phyloP scores from a whole-genome alignment of 2,797 vertebrate species.

The Dicrostonyx torquatus region DNA sequence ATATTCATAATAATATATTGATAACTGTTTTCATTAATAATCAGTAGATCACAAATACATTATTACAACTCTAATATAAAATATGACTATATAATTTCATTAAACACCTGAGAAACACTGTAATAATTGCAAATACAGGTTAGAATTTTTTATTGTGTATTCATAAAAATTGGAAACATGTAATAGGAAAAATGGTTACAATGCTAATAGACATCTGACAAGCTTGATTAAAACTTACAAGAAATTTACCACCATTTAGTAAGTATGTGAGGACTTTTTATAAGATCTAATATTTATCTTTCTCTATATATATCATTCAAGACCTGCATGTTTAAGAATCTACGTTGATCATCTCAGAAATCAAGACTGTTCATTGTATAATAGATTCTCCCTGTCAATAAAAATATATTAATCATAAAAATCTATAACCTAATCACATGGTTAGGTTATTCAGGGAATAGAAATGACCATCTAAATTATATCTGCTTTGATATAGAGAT shows the following conservation, averaged over 20 bases:
- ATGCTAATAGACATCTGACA: neutral
- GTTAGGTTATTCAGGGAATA: neutral
- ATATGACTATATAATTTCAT: neutral
- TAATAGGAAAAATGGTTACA: neutral
- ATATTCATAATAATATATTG: neutral
- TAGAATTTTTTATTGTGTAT: neutral
- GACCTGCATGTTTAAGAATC: neutral
- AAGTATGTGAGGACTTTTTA: neutral
- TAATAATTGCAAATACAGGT: neutral
- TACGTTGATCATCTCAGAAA: neutral
- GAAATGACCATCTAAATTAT: neutral
- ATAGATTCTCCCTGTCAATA: neutral
- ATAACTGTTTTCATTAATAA: neutral
- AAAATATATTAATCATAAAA: neutral
- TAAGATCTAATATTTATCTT: neutral
- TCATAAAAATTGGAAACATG: neutral
- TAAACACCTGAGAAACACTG: neutral
- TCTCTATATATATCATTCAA: neutral
- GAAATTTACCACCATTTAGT: neutral
- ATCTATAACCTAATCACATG: neutral
- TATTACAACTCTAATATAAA: neutral
- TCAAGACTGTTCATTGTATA: too few relatives aligned
- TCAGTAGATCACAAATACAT: neutral
- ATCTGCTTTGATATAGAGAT: neutral
- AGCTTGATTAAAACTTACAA: neutral